A percentile compares a stretch with the other conserved stretches of the same genome.
These are phyloP conservation scores for Chiloscyllium punctatum DNA, from an alignment of 2,797 vertebrate genomes.

Conservation along the genomic window DNA sequence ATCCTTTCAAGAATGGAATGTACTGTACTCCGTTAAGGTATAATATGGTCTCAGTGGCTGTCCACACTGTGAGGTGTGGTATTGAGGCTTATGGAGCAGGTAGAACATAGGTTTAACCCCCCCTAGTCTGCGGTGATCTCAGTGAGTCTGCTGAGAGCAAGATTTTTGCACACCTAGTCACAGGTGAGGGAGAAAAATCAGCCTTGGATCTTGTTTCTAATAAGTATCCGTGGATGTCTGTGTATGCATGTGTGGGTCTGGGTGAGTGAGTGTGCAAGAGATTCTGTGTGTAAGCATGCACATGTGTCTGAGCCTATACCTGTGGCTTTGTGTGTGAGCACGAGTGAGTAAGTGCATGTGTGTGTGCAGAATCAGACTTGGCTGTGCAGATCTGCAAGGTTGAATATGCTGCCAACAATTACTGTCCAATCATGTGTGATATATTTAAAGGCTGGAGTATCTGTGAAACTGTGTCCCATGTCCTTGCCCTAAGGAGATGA, in stretches of 20 bases:
- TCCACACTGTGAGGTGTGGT: not conserved
- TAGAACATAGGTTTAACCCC: not conserved
- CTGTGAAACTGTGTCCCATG: not conserved
- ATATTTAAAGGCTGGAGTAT: not conserved
- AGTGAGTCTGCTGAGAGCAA: not conserved
- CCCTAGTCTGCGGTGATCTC: not conserved
- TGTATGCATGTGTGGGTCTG: no score
- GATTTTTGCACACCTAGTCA: not conserved
- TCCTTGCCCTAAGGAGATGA: not conserved
- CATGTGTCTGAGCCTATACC: not conserved
- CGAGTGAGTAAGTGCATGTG: no score
- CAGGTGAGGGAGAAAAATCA: not conserved
- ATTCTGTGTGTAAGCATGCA: not conserved
- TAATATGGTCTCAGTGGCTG: not conserved
- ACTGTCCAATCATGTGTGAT: not conserved
- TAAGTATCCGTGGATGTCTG: not conserved
- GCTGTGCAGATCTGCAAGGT: not conserved
- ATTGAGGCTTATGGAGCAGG: not conserved
- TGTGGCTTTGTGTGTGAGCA: no score
- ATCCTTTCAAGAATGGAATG: not conserved
- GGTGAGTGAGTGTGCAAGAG: no score
- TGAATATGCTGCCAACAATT: not conserved
- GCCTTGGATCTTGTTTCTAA: not conserved
- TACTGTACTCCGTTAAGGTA: not conserved
- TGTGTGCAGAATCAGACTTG: not conserved